Evolutionary conservation across 2,797 vertebrate species (phyloP), one percentile per base, ranked within the genome.

Genomic region (Coreius guichenoti): DNA sequence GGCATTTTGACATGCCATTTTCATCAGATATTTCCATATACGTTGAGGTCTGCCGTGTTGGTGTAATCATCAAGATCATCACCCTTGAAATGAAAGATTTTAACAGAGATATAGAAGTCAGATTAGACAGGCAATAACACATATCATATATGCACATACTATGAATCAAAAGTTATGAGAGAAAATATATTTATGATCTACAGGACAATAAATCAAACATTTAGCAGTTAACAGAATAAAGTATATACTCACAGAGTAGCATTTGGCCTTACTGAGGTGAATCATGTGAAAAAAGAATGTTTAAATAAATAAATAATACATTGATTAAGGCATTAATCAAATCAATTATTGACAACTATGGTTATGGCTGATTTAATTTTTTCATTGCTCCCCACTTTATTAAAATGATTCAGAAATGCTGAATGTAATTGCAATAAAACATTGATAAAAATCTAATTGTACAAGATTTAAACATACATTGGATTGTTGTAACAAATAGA

Each of bases 21-120:
- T 61, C 36, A 23, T 83, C 29, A 83, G 8, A 63, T 29, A 65
- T 83, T 83, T 83, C 81, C 81, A 51, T 83, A 83, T 17, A 83
- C 0, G 70, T 83, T 83, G 56, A 83, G 43, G 8, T 83, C 81
- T 36, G 26, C 54, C 1, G 26, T 74, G 56, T 83, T 83, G 21
- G 29, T 65, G 72, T 83, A 83, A 11, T 83, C 70, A 47, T 82
- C 69, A 19, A 23, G 49, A 65, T 8, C 11, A 26, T 36, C 2
- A 58, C 3, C 56, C 81, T 83, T n/a, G 1, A 65, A 45, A 61
- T 45, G 2, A 4, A 51, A 82, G 6, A 47, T 63, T 49, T 23
- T 8, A 23, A 56, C 12, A 70, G n/a, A 21, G 36, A 74, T 51
- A n/a, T 7, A 69, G 63, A 17, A 26, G 14, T 81, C 21, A 70